These are phyloP conservation scores for Habrosyne pyritoides DNA, from an alignment of 2,888 invertebrate genomes.

Conservation along the genomic window DNA sequence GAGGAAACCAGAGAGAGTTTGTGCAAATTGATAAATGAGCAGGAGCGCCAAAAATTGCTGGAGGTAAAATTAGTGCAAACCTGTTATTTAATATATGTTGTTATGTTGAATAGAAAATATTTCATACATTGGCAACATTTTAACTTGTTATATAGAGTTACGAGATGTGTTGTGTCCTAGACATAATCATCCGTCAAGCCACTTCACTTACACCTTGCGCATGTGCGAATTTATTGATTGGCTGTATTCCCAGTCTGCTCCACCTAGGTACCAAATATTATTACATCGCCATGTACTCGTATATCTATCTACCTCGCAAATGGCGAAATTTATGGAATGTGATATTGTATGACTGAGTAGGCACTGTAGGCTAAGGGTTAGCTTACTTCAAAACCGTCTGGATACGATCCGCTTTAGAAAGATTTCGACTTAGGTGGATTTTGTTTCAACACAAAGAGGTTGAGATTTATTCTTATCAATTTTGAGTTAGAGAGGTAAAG, in stretches of 20 bases:
- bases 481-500: no score
- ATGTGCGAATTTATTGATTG: neutral
- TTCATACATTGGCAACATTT: neutral
- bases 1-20: constrained; percentile 79
- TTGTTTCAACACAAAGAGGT: no score
- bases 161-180: no score
- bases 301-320: neutral
- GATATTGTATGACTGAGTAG: no score
- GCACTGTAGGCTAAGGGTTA: no score
- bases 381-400: no score
- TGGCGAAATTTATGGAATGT: no score
- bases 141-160: no score
- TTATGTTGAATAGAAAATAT: neutral
- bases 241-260: neutral
- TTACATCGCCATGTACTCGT: neutral
- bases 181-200: no score
- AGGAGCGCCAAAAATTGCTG: constrained; percentile 85
- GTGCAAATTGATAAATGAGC: constrained; percentile 84
- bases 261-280: neutral
- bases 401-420: no score
- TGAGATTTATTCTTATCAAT: no score
- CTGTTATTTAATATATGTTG: neutral
- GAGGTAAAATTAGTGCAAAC: constrained; percentile 64
- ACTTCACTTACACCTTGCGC: neutral
- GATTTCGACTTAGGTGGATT: no score